Percentiles rank a stretch among this genome's conserved stretches.
Evolutionary conservation across 37 sponge, comb jelly and placozoan genomes (phyloP).

Genomic region (Petrosia ficiformis): DNA sequence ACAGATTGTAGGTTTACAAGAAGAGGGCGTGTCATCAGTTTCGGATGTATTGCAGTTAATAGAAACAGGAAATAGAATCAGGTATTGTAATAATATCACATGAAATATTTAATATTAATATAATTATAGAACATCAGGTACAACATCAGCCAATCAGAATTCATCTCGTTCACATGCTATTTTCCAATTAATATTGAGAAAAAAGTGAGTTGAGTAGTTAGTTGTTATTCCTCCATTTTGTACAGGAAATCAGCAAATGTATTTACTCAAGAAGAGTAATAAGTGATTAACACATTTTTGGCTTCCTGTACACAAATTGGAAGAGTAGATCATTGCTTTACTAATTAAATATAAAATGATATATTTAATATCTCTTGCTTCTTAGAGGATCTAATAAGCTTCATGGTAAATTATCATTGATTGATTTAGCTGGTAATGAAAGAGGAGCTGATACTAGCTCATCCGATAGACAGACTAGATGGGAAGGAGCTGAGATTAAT

Average conservation of each 20-base stretch:
- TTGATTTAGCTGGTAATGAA: conserved; percentile 98
- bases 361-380: no score
- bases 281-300: no score
- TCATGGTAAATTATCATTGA: conserved; percentile 97
- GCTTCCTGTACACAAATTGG: no score
- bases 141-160: conserved; percentile 95
- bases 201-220: conserved; percentile 21
- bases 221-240: not conserved
- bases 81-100: conserved; percentile 38
- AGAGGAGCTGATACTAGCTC: conserved; percentile 95
- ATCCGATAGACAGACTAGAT: conserved; percentile 88
- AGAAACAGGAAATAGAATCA: conserved; percentile 66
- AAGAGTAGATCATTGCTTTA: no score
- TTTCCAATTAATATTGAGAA: conserved; percentile 91
- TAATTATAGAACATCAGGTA: conserved; percentile 82
- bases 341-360: no score
- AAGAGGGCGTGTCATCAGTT: conserved; percentile 66
- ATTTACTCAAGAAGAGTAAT: no score
- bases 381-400: conserved; percentile 18
- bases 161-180: conserved; percentile 98
- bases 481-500: conserved; percentile 99
- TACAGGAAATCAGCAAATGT: no score
- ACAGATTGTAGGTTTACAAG: conserved; percentile 87
- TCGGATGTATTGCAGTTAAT: conserved; percentile 85
- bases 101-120: not conserved